These are phyloP conservation scores for Machaerirhynchus nigripectus DNA, from an alignment of 2,113 vertebrate genomes.

Conservation along the genomic window DNA sequence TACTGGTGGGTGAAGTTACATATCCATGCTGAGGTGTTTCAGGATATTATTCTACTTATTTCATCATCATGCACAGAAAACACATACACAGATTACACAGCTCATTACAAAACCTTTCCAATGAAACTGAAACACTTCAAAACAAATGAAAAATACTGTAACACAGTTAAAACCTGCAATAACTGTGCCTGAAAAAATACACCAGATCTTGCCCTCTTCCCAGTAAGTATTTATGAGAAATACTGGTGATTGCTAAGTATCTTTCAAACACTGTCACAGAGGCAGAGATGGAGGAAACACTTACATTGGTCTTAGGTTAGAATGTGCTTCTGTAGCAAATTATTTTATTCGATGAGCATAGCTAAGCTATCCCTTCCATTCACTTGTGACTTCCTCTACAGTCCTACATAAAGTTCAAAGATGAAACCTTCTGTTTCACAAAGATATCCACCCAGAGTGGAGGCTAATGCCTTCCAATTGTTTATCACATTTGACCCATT, in stretches of 20 bases:
- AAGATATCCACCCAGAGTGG: not conserved
- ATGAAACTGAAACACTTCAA: not conserved
- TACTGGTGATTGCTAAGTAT: not conserved
- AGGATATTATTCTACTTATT: not conserved
- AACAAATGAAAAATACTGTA: not conserved
- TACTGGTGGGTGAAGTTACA: not conserved
- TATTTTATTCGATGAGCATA: not conserved
- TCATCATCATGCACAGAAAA: not conserved
- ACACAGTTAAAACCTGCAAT: not conserved
- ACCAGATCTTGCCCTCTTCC: not conserved
- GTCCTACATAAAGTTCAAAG: not conserved
- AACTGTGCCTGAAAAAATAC: not conserved
- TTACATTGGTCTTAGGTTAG: not conserved
- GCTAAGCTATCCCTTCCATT: not conserved
- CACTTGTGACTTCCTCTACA: not conserved
- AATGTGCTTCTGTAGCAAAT: not conserved
- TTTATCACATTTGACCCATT: not conserved
- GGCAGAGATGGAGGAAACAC: not conserved
- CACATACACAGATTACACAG: accelerated
- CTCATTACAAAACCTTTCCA: not conserved
- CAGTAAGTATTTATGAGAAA: not conserved
- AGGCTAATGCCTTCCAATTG: not conserved
- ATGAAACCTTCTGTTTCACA: not conserved
- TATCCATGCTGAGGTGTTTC: not conserved
- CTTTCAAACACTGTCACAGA: not conserved